These are phyloP conservation scores for Anabacerthia variegaticeps DNA, from an alignment of 2,797 vertebrate genomes.

Conservation along the genomic window DNA sequence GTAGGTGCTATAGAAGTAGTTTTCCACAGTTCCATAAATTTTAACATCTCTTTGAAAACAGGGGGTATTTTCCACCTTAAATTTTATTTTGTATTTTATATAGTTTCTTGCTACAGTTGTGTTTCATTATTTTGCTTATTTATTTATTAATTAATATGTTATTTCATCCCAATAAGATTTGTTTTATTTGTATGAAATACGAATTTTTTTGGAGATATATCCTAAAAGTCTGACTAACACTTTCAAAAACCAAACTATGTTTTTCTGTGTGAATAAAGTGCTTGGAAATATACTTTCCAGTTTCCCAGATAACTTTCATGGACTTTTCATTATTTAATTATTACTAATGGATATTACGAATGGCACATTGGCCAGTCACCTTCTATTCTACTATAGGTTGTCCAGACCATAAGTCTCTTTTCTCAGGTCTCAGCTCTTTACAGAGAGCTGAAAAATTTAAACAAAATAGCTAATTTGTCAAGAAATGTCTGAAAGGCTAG, in stretches of 20 bases:
- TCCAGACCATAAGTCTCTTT: neutral
- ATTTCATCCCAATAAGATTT: neutral
- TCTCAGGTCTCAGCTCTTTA: neutral
- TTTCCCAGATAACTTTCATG: neutral
- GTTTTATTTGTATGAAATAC: neutral
- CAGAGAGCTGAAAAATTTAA: neutral
- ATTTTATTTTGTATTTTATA: neutral
- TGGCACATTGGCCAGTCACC: neutral
- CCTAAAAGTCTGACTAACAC: neutral
- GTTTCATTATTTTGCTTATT: neutral
- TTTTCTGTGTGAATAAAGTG: neutral
- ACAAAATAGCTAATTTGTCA: neutral
- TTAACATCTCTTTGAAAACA: neutral
- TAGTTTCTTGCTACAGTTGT: neutral
- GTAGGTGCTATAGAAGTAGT: neutral
- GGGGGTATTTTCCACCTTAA: neutral
- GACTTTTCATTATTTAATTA: neutral
- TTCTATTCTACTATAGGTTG: neutral
- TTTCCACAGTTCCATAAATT: neutral
- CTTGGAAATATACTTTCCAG: neutral
- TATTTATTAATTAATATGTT: neutral
- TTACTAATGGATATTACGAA: neutral
- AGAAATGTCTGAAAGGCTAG: neutral
- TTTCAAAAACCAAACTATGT: neutral
- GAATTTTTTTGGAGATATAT: neutral